A percentile compares a stretch with the other conserved stretches of the same genome.
Conservation (phyloP, 2,888 invertebrate genomes). For the Augochlorella aurata region DNA sequence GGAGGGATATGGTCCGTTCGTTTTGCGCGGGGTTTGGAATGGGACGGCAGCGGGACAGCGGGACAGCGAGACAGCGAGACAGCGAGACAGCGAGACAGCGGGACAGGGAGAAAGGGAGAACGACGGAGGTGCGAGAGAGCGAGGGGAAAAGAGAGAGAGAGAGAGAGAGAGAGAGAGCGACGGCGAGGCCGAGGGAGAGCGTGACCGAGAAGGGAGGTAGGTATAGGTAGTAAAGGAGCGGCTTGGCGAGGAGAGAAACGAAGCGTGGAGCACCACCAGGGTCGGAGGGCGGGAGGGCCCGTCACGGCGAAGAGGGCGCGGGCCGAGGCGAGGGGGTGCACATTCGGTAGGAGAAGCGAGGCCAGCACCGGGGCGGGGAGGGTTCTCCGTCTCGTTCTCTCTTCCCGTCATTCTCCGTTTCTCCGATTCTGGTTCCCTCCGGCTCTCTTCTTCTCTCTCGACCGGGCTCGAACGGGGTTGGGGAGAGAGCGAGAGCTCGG, state of each 20-base stretch:
- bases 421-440: too few relatives aligned
- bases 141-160: too few relatives aligned
- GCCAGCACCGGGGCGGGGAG: conserved; percentile 51
- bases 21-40: conserved; percentile 51
- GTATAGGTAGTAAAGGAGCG: conserved; percentile 17
- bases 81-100: not conserved
- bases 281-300: not conserved
- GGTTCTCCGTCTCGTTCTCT: not conserved
- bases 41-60: conserved; percentile 33
- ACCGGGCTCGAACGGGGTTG: not conserved
- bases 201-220: conserved; percentile 1
- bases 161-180: not conserved
- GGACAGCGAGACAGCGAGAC: not conserved
- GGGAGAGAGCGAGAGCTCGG: not conserved
- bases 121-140: conserved; percentile 13
- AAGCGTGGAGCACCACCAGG: conserved; percentile 1
- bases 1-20: conserved; percentile 58
- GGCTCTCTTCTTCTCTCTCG: not conserved
- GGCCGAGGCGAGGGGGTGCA: conserved; percentile 19
- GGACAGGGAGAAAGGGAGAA: not conserved
- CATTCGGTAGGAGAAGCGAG: conserved; percentile 65
- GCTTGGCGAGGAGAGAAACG: conserved; percentile 2
- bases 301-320: not conserved
- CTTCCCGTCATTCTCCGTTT: too few relatives aligned
- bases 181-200: not conserved